phyloP scores from a whole-genome alignment of 2,113 vertebrate species.

The Carollia perspicillata region DNA sequence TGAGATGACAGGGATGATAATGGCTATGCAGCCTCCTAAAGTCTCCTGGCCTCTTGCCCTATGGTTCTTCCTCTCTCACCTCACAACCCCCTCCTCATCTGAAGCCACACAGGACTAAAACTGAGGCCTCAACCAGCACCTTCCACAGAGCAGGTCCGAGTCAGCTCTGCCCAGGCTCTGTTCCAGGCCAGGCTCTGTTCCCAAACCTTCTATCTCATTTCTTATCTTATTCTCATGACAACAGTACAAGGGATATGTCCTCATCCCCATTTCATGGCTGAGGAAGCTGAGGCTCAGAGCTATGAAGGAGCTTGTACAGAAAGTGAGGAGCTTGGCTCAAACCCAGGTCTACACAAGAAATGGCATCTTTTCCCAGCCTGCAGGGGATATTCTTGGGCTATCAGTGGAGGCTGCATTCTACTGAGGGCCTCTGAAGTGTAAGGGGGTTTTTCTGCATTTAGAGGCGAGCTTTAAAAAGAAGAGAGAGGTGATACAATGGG shows the following conservation, averaged over 20 bases:
- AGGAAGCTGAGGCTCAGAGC: not conserved
- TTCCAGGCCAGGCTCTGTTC: not conserved
- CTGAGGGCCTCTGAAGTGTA: accelerated
- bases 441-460: not conserved
- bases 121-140: not conserved
- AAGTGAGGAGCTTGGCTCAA: not conserved
- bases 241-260: not conserved
- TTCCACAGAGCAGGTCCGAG: not conserved
- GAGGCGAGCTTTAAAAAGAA: not conserved
- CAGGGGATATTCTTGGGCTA: not conserved
- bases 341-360: not conserved
- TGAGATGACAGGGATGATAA: accelerated
- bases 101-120: not conserved
- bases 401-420: accelerated
- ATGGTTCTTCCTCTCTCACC: not conserved
- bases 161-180: not conserved
- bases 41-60: not conserved
- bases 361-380: not conserved
- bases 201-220: not conserved
- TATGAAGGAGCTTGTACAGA: not conserved
- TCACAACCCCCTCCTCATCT: not conserved
- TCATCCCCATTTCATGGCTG: not conserved
- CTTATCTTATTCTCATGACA: not conserved
- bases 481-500: not conserved
- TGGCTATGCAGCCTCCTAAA: not conserved